Evolutionary conservation across 2,113 vertebrate species (phyloP).

Genomic region (Panthera uncia): DNA sequence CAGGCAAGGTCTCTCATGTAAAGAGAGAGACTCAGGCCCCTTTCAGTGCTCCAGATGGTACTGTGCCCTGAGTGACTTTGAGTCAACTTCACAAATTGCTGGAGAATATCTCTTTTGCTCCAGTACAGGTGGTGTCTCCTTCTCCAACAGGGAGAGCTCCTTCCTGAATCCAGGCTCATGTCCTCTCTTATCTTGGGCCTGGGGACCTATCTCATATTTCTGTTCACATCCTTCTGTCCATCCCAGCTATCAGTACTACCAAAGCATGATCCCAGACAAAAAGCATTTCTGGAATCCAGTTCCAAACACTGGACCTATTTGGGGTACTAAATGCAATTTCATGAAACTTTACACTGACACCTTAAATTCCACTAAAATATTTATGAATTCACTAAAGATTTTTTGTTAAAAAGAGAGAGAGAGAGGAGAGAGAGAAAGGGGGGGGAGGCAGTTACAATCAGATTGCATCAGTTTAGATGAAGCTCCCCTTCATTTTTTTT

Average conservation of each 20-base stretch:
- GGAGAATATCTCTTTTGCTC: neutral
- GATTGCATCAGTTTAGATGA: neutral
- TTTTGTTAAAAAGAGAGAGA: neutral
- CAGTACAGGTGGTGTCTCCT: rapidly evolving
- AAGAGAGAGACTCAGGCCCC: neutral
- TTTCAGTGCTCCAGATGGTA: neutral
- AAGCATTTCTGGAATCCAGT: neutral
- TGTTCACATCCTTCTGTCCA: neutral
- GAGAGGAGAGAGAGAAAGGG: neutral
- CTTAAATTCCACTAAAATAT: neutral
- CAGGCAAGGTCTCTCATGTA: neutral
- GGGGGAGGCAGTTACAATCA: neutral
- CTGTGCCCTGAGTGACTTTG: neutral
- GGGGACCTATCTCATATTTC: neutral
- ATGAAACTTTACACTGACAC: neutral
- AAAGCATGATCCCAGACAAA: neutral
- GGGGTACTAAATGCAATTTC: neutral
- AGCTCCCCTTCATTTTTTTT: neutral
- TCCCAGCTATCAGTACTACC: neutral
- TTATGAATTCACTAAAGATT: constrained; percentile 31
- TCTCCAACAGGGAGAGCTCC: neutral
- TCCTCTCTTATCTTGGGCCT: neutral
- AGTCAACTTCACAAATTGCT: rapidly evolving
- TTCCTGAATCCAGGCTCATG: neutral
- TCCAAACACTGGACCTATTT: neutral